phyloP scores from a whole-genome alignment of 2,888 invertebrate genomes.

The Megalurothrips usitatus region DNA sequence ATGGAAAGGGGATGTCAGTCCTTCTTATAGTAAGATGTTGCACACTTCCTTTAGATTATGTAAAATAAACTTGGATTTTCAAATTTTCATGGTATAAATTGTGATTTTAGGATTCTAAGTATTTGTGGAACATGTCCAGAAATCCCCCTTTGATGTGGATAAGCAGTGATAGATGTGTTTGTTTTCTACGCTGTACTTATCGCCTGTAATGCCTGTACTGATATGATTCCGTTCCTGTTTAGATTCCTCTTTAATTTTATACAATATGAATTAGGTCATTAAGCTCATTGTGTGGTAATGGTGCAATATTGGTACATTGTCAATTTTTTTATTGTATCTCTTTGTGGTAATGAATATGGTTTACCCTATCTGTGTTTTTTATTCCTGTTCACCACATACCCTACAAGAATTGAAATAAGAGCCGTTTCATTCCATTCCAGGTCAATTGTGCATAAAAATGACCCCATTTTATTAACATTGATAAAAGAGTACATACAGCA shows the following conservation, averaged over 20 bases:
- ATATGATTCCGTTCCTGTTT: slow-evolving; percentile 26
- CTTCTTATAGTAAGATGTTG: neutral
- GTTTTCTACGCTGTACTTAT: neutral
- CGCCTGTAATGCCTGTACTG: slow-evolving; percentile 2
- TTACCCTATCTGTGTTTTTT: neutral
- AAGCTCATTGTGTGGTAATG: slow-evolving; percentile 25
- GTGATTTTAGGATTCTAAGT: slow-evolving; percentile 12
- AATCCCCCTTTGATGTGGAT: slow-evolving; percentile 4
- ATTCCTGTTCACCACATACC: too few relatives aligned
- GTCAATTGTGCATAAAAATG: too few relatives aligned
- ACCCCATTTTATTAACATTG: neutral
- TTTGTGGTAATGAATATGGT: slow-evolving; percentile 26
- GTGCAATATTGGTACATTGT: slow-evolving; percentile 26
- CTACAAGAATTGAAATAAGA: neutral
- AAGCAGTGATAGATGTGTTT: slow-evolving; percentile 16
- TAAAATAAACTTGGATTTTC: neutral
- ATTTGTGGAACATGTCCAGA: neutral
- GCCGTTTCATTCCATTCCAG: neutral
- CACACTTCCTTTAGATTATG: too few relatives aligned
- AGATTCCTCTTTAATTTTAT: slow-evolving; percentile 27
- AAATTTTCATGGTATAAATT: slow-evolving; percentile 14
- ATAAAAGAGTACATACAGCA: neutral
- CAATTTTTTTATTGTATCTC: slow-evolving; percentile 15
- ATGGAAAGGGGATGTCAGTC: too few relatives aligned
- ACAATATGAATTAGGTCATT: slow-evolving; percentile 15